Evolutionary conservation across 1,140 invertebrate genomes (phyloP).

Genomic region (Melipona quadrifasciata): DNA sequence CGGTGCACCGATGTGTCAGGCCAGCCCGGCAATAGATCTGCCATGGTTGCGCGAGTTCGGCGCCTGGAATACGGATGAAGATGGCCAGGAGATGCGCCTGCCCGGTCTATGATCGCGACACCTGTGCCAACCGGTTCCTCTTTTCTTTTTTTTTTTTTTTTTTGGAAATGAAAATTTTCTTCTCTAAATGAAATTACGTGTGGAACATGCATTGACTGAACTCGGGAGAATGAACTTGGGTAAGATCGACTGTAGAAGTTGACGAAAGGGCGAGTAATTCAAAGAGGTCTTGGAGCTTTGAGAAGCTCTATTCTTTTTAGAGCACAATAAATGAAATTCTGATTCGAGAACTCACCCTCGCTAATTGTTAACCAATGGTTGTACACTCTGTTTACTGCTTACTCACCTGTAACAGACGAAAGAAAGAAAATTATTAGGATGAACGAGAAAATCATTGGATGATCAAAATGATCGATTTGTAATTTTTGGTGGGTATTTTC

Average conservation of each 20-base stretch:
- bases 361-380: too few relatives aligned
- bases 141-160: neutral
- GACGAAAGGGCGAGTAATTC: neutral
- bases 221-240: neutral
- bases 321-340: too few relatives aligned
- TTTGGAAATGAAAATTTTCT: too few relatives aligned
- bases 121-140: neutral
- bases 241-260: neutral
- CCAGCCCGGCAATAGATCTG: conserved; percentile 56
- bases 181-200: neutral
- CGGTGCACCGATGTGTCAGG: conserved; percentile 46
- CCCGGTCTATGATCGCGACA: neutral
- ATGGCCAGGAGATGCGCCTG: conserved; percentile 20
- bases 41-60: conserved; percentile 43
- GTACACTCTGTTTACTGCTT: neutral
- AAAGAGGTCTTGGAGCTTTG: neutral
- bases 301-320: too few relatives aligned
- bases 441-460: too few relatives aligned
- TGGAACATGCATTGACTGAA: neutral
- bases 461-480: too few relatives aligned
- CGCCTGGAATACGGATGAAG: conserved; percentile 61
- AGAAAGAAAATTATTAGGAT: neutral
- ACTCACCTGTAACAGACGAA: conserved; percentile 27
- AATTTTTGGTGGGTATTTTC: too few relatives aligned
- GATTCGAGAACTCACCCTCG: neutral